Base-by-base conservation (phyloP, 2,113 vertebrate species). In the Burhinus oedicnemus region DNA sequence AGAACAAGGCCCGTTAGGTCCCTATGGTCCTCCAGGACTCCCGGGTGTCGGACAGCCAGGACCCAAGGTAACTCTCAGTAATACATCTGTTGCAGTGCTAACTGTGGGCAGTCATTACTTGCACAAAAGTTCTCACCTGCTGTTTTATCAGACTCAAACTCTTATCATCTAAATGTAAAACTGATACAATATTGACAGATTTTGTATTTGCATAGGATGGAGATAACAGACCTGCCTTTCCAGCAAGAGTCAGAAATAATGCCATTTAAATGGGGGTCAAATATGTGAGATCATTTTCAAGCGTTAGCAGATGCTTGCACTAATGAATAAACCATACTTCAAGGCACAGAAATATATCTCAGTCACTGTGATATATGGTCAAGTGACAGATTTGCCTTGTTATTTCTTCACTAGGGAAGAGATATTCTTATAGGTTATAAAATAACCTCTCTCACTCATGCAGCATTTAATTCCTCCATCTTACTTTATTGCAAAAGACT, bases 31-130 rank as follows among this genome's bases (percentile, higher is more conserved):
- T 87, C 93, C 97, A 52, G 99, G 99, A 88, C 93, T 95, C 21
- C 88, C 97, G 22, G 99, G 98, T 9, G 64, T 99, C 92, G 99
- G 99, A 60, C 95, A 98, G 22, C 98, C 98, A 84, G 99, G 99
- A 74, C 93, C 98, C 44, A 99, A 99, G 98, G 99, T 99, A 98
- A 83, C 57, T 65, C 12, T 84, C 25, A 47, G 34, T 45, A 47
- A 21, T 51, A 26, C 5, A 11, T 58, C 52, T 57, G 7, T 47
- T 66, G 12, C 47, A 44, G 58, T 70, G 36, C 15, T 57, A 38
- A 18, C 40, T 66, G 8, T 72, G 30, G 26, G 18, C 36, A 42
- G 8, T 58, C 3, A 17, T 71, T 51, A 75, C 71, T 55, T 71
- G 3, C 51, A 81, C 68, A 1, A 30, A 66, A 66, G 40, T 69